Evolutionary conservation across 1,140 invertebrate species (phyloP).

Genomic region (Trachymyrmex septentrionalis): DNA sequence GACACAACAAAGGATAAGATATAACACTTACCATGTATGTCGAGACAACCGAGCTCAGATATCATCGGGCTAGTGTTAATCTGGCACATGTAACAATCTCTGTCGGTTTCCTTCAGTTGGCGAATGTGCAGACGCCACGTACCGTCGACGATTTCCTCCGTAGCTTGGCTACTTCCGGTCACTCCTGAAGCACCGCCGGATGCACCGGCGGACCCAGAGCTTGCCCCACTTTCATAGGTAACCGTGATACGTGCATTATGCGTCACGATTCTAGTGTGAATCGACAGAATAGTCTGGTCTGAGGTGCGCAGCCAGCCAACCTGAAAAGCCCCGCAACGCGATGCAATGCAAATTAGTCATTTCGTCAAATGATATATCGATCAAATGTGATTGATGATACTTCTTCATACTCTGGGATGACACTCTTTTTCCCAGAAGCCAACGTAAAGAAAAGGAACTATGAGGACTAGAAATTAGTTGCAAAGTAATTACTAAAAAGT

Average conservation of each 20-base stretch:
- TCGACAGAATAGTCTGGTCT: conserved; percentile 95
- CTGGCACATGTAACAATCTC: conserved; percentile 90
- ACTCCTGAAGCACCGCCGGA: conserved; percentile 81
- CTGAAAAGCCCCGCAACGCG: conserved; percentile 86
- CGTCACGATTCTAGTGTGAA: conserved; percentile 95
- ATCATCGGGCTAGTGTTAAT: conserved; percentile 92
- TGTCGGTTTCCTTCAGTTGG: conserved; percentile 88
- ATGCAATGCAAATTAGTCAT: not conserved
- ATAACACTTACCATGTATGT: conserved; percentile 89
- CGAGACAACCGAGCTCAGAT: conserved; percentile 90
- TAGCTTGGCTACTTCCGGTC: conserved; percentile 88
- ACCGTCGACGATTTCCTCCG: conserved; percentile 88
- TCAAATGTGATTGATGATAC: not conserved
- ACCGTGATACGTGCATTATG: conserved; percentile 94
- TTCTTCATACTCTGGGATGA: not conserved
- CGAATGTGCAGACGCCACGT: conserved; percentile 90
- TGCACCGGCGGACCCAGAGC: conserved; percentile 90
- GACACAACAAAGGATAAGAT: not conserved
- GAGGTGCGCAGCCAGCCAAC: conserved; percentile 96
- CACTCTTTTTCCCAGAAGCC: not conserved
- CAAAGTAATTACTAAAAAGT: conserved; percentile 27
- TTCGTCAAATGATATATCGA: not conserved
- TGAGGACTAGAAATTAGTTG: not conserved
- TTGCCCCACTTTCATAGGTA: conserved; percentile 93
- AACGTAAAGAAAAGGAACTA: not conserved